Percentiles rank a stretch among this genome's conserved stretches.
phyloP scores from a whole-genome alignment of 2,888 invertebrate genomes.

The Dioctria linearis region DNA sequence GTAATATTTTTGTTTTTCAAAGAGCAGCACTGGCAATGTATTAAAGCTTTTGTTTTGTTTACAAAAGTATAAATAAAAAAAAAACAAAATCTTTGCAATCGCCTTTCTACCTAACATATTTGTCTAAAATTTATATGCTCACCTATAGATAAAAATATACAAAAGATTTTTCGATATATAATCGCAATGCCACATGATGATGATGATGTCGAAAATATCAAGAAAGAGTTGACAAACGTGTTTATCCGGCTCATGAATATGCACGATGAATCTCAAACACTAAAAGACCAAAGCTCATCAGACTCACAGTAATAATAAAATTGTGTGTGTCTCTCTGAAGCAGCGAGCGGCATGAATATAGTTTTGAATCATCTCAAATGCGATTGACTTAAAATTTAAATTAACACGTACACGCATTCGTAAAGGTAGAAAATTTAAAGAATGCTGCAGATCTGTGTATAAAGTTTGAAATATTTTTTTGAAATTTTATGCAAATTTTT shows the following conservation, averaged over 20 bases:
- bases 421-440: not conserved
- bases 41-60: constrained; percentile 9
- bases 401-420: not conserved
- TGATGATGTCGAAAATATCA: constrained; percentile 13
- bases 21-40: not conserved
- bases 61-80: not conserved
- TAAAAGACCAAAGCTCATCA: too few species aligned
- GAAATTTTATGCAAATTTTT: constrained; percentile 35
- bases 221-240: constrained; percentile 37
- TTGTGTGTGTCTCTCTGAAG: constrained; percentile 9
- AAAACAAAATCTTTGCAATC: not conserved
- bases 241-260: constrained; percentile 48
- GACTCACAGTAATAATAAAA: not conserved
- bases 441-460: not conserved
- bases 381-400: not conserved
- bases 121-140: not conserved
- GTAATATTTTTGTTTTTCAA: not conserved
- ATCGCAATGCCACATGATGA: constrained; percentile 14
- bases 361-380: constrained; percentile 11
- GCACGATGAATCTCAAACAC: constrained; percentile 20
- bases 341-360: not conserved
- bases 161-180: not conserved
- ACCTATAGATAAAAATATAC: not conserved
- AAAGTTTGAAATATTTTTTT: constrained; percentile 25
- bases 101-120: not conserved